Percentiles rank a stretch among this genome's conserved stretches.
Conservation (phyloP, 1,140 invertebrate genomes). For the Pseudomyrmex pallidus region DNA sequence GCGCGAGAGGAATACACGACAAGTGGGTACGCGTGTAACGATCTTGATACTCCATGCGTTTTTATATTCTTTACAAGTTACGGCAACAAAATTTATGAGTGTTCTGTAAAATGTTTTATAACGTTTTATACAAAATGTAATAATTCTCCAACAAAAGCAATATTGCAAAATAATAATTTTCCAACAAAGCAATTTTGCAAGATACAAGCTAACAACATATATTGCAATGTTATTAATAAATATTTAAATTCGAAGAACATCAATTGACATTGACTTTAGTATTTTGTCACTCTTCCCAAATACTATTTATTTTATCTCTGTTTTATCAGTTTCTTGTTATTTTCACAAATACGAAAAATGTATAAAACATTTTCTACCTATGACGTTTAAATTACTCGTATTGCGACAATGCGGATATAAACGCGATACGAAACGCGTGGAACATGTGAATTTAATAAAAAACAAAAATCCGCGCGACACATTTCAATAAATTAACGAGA, state of each 20-base stretch:
- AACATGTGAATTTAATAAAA: constrained; percentile 43
- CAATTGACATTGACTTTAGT: neutral
- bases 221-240: neutral
- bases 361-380: constrained; percentile 41
- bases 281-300: constrained; percentile 7
- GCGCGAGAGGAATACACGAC: constrained; percentile 61
- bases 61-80: constrained; percentile 44
- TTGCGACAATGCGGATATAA: neutral
- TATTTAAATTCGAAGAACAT: constrained; percentile 7
- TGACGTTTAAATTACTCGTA: constrained; percentile 34
- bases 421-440: constrained; percentile 22
- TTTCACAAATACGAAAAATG: constrained; percentile 14
- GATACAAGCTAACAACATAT: neutral
- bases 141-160: neutral
- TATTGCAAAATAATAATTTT: neutral
- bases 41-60: constrained; percentile 54
- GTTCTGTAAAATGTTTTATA: neutral
- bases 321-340: constrained; percentile 16
- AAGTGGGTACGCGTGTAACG: constrained; percentile 65
- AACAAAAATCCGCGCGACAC: constrained; percentile 42
- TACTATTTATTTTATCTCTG: neutral
- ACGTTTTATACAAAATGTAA: neutral
- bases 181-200: neutral
- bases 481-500: constrained; percentile 61
- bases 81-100: constrained; percentile 15